Percentiles rank a stretch among this genome's conserved stretches.
Conservation (phyloP, 2,113 vertebrate species). For the Cyphomyrus discorhynchus region DNA sequence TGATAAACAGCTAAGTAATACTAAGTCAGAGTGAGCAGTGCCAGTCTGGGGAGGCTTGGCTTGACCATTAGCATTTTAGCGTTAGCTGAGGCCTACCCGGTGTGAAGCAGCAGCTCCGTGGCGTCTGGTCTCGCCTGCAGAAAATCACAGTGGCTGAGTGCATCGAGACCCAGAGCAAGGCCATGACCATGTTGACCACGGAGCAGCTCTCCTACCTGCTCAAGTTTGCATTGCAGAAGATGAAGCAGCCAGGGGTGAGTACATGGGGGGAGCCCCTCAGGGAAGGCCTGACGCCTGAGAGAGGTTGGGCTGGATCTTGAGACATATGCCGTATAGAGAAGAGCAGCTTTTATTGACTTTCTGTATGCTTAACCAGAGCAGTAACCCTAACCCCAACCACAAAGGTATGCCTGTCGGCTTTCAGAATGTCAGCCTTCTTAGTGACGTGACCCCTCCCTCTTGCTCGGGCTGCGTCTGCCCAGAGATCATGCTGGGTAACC, state of each 20-base stretch:
- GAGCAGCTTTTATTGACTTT: neutral
- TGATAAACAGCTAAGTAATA: neutral
- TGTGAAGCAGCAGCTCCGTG: neutral
- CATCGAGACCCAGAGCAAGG: constrained; percentile 98
- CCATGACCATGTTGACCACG: constrained; percentile 95
- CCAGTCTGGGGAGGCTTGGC: neutral
- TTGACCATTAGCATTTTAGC: neutral
- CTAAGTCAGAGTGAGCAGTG: neutral
- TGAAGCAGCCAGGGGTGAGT: constrained; percentile 99
- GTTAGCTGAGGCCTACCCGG: neutral
- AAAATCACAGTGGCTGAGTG: constrained; percentile 99
- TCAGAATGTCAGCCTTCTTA: neutral
- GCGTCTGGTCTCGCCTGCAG: constrained; percentile 61
- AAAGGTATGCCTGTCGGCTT: neutral
- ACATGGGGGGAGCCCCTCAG: neutral
- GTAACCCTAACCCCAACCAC: neutral
- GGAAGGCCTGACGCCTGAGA: neutral
- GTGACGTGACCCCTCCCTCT: neutral
- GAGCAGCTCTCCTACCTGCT: constrained; percentile 96
- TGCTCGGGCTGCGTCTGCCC: neutral
- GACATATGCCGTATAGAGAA: neutral
- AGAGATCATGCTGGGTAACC: neutral
- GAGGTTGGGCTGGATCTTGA: neutral
- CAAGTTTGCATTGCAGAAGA: constrained; percentile 98
- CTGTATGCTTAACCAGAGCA: neutral